phyloP scores from a whole-genome alignment of 1,140 invertebrate genomes.

The Ganaspis sp. region DNA sequence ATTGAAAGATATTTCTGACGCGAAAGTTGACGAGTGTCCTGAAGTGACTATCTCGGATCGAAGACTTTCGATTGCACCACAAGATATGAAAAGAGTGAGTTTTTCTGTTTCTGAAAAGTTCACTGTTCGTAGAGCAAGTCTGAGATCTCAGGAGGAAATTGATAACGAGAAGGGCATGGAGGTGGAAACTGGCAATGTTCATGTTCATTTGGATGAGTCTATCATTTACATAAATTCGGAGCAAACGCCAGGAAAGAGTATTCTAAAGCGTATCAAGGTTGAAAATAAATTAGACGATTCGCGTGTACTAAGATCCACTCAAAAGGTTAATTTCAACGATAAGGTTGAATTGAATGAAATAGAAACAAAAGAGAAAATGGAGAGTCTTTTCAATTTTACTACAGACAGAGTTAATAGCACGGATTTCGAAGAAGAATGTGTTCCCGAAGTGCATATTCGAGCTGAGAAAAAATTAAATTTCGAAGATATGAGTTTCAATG shows the following conservation, averaged over 20 bases:
- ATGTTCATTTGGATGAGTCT: constrained; percentile 62
- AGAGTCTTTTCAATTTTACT: constrained; percentile 42
- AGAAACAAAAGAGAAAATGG: constrained; percentile 45
- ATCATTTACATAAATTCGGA: constrained; percentile 67
- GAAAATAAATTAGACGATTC: constrained; percentile 8
- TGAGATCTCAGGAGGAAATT: background rate
- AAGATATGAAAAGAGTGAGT: constrained; percentile 22
- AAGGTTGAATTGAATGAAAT: constrained; percentile 47
- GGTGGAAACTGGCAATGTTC: background rate
- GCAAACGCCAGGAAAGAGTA: constrained; percentile 68
- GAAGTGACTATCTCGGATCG: background rate
- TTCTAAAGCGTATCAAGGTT: constrained; percentile 63
- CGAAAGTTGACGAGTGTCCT: constrained; percentile 1
- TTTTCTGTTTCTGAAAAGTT: constrained; percentile 62
- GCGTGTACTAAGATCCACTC: constrained; percentile 38
- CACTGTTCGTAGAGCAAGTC: constrained; percentile 52
- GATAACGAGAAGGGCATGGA: background rate
- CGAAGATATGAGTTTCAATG: constrained; percentile 48
- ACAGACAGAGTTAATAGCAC: constrained; percentile 50
- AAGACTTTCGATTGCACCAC: constrained; percentile 32
- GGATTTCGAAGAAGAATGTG: constrained; percentile 35
- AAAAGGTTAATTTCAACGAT: constrained; percentile 56
- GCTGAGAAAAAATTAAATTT: constrained; percentile 59
- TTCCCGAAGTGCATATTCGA: constrained; percentile 32
- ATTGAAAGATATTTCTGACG: constrained; percentile 3